A percentile compares a stretch with the other conserved stretches of the same genome.
These are phyloP conservation scores for Molossus molossus DNA, from an alignment of 2,797 vertebrate genomes.

Conservation along the genomic window DNA sequence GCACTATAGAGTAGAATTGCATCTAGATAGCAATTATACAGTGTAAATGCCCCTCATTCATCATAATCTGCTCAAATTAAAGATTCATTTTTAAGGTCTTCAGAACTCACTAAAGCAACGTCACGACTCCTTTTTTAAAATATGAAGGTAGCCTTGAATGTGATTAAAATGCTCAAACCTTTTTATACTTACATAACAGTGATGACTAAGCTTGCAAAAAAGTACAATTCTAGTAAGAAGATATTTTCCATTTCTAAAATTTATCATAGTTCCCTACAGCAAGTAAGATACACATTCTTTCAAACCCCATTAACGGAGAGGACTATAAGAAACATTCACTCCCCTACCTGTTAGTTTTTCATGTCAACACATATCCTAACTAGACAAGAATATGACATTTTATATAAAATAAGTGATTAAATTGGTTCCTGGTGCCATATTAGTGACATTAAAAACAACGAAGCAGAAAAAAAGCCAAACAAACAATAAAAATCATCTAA, in stretches of 20 bases:
- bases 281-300: conserved; percentile 37
- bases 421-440: conserved; percentile 19
- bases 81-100: conserved; percentile 65
- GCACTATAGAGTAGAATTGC: conserved; percentile 49
- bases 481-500: conserved; percentile 21
- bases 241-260: conserved; percentile 46
- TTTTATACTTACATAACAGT: neutral
- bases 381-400: conserved; percentile 36
- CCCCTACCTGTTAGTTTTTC: neutral
- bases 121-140: conserved; percentile 63
- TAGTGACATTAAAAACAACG: conserved; percentile 44
- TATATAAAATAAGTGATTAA: conserved; percentile 23
- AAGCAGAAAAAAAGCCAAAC: conserved; percentile 31
- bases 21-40: neutral
- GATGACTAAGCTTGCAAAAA: conserved; percentile 35
- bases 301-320: neutral
- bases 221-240: conserved; percentile 21
- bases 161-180: conserved; percentile 57
- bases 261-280: conserved; percentile 6
- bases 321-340: conserved; percentile 8
- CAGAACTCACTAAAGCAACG: conserved; percentile 76
- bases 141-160: conserved; percentile 47
- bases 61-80: conserved; percentile 69
- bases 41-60: neutral
- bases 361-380: neutral